These are phyloP conservation scores for Cranoglanis bouderius DNA, from an alignment of 2,113 vertebrate genomes.

Conservation along the genomic window DNA sequence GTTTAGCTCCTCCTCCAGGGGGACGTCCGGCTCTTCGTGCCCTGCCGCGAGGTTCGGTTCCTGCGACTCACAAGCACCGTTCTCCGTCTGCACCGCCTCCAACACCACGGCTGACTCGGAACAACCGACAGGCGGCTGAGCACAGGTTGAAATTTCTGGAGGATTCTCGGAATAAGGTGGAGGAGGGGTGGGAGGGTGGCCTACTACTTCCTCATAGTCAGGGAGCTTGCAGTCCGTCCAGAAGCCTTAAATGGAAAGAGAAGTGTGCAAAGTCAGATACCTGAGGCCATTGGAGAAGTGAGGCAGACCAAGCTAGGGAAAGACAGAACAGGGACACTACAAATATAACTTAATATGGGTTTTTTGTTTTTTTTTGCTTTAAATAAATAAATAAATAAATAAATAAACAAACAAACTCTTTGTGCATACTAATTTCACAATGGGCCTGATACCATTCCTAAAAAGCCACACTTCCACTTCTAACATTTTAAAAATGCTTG, in stretches of 20 bases:
- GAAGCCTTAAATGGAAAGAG: constrained; percentile 67
- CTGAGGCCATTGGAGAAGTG: not conserved
- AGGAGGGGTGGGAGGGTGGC: constrained; percentile 79
- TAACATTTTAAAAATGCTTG: not conserved
- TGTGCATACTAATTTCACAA: not conserved
- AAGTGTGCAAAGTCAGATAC: not conserved
- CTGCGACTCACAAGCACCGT: not conserved
- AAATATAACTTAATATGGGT: too few species aligned
- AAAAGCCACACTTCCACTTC: not conserved
- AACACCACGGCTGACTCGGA: constrained; percentile 47
- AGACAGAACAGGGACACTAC: not conserved
- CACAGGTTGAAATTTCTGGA: constrained; percentile 54
- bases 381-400: too few species aligned
- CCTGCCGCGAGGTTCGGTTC: constrained; percentile 40
- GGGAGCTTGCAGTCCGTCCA: constrained; percentile 83
- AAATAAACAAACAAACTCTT: too few species aligned
- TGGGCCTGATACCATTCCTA: not conserved
- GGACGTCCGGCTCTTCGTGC: not conserved
- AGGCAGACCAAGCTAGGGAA: not conserved
- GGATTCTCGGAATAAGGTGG: constrained; percentile 78
- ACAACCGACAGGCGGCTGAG: constrained; percentile 48
- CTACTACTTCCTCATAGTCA: constrained; percentile 81
- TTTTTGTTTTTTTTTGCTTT: too few species aligned
- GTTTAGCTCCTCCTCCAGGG: constrained; percentile 61
- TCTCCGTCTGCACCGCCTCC: constrained; percentile 34